Conservation (phyloP, 1,140 invertebrate genomes). For the Teleopsis dalmanni region DNA sequence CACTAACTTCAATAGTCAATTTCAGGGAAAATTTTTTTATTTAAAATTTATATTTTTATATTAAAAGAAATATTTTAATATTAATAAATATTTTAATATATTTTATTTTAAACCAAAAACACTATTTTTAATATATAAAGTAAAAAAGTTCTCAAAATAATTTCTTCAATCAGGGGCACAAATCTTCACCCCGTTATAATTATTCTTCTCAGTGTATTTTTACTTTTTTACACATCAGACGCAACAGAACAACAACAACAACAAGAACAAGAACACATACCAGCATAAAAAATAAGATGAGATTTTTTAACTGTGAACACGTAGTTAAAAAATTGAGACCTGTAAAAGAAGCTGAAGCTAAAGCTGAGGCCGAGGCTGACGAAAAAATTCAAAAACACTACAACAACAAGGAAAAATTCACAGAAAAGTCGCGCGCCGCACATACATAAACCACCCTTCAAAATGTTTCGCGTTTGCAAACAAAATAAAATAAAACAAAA, state of each 20-base stretch:
- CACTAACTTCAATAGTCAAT: no score
- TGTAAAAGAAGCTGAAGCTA: conserved; percentile 4
- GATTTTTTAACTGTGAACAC: conserved; percentile 45
- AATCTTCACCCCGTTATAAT: no score
- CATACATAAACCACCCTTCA: conserved; percentile 15
- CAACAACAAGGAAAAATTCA: conserved; percentile 5
- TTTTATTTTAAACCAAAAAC: no score
- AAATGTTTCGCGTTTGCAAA: conserved; percentile 12
- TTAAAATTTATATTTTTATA: no score
- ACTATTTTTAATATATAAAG: no score
- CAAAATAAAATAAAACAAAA: background rate
- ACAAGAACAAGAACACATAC: conserved; percentile 19
- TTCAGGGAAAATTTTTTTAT: no score
- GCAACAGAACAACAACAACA: conserved; percentile 10
- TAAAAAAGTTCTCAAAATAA: no score
- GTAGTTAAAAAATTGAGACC: conserved; percentile 38
- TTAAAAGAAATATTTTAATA: no score
- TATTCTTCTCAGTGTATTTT: no score
- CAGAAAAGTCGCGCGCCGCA: background rate
- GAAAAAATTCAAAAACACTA: conserved; percentile 5
- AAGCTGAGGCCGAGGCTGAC: background rate
- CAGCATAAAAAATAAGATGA: conserved; percentile 39
- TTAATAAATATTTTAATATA: no score
- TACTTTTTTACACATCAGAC: no score
- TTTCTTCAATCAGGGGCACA: no score